Conservation (phyloP, 2,888 invertebrate species). For the Pandemis heparana region DNA sequence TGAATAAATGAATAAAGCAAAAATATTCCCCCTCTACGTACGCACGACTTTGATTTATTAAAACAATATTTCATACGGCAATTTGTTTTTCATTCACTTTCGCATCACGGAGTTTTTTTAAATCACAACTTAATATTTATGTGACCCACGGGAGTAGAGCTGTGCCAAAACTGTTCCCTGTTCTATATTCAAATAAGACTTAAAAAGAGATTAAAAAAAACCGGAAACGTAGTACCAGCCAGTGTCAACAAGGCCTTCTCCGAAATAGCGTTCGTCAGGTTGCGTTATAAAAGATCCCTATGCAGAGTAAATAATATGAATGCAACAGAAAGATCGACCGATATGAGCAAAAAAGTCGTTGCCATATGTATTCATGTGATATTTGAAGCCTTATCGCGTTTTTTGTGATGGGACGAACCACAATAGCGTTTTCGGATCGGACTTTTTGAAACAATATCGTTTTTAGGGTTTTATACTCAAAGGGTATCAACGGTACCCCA, state of each 20-base stretch:
- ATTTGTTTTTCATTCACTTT: slow-evolving; percentile 39
- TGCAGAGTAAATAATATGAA: slow-evolving; percentile 37
- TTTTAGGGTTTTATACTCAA: neutral
- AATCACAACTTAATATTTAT: slow-evolving; percentile 30
- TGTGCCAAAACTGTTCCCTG: slow-evolving; percentile 64
- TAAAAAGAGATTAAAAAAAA: slow-evolving; percentile 54
- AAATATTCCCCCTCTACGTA: slow-evolving; percentile 25
- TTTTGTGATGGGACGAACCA: neutral
- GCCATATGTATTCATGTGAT: slow-evolving; percentile 25
- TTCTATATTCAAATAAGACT: slow-evolving; percentile 55
- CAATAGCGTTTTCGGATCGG: neutral
- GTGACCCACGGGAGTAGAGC: slow-evolving; percentile 40
- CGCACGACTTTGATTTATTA: slow-evolving; percentile 40
- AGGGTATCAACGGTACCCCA: no score
- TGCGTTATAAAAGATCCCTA: slow-evolving; percentile 29
- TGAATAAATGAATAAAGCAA: slow-evolving; percentile 38
- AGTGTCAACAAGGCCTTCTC: slow-evolving; percentile 75
- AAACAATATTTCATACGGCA: slow-evolving; percentile 36
- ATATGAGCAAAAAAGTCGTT: slow-evolving; percentile 25
- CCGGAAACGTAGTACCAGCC: slow-evolving; percentile 66
- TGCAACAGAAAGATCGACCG: slow-evolving; percentile 33
- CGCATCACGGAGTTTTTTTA: slow-evolving; percentile 29
- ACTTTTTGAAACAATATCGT: neutral
- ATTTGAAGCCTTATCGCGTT: slow-evolving; percentile 25
- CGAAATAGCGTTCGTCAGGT: slow-evolving; percentile 69